These are phyloP conservation scores for Gouania willdenowi DNA, from an alignment of 2,797 vertebrate genomes.

Conservation along the genomic window DNA sequence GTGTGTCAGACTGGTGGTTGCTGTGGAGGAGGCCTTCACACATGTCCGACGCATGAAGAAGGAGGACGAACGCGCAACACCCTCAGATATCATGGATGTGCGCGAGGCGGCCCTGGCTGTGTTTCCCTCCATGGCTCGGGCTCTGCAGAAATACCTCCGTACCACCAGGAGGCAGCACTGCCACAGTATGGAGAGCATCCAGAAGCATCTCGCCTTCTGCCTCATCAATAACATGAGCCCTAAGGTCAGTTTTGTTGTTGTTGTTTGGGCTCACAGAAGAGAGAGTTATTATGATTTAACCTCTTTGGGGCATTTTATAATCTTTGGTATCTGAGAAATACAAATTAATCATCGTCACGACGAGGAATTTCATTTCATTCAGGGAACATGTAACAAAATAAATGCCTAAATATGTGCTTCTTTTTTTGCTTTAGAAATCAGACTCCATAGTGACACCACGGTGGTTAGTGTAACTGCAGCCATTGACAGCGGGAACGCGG, in stretches of 20 bases:
- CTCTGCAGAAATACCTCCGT: constrained; percentile 95
- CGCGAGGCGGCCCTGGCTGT: constrained; percentile 93
- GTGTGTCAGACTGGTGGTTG: constrained; percentile 85
- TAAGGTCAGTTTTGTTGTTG: constrained; percentile 81
- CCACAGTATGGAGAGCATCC: constrained; percentile 98
- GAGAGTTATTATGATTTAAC: too few species aligned
- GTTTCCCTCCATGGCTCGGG: constrained; percentile 95
- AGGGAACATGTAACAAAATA: too few species aligned
- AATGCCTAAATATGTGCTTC: too few species aligned
- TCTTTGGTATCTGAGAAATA: too few species aligned
- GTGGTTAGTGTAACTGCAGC: too few species aligned
- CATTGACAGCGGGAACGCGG: too few species aligned
- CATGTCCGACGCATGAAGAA: constrained; percentile 89
- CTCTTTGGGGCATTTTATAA: too few species aligned
- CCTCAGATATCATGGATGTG: constrained; percentile 92
- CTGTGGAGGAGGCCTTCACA: constrained; percentile 94
- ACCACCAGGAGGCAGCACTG: constrained; percentile 94
- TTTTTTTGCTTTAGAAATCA: too few species aligned
- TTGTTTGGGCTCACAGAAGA: too few species aligned
- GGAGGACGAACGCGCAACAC: constrained; percentile 84
- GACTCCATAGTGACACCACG: too few species aligned
- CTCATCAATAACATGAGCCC: constrained; percentile 94
- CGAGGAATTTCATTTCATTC: too few species aligned
- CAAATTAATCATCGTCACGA: too few species aligned
- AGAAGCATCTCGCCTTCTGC: constrained; percentile 94